Percentiles rank a stretch among this genome's conserved stretches.
These are phyloP conservation scores for Montipora capitata DNA, from an alignment of 92 coral and sea anemone species.

Conservation along the genomic window DNA sequence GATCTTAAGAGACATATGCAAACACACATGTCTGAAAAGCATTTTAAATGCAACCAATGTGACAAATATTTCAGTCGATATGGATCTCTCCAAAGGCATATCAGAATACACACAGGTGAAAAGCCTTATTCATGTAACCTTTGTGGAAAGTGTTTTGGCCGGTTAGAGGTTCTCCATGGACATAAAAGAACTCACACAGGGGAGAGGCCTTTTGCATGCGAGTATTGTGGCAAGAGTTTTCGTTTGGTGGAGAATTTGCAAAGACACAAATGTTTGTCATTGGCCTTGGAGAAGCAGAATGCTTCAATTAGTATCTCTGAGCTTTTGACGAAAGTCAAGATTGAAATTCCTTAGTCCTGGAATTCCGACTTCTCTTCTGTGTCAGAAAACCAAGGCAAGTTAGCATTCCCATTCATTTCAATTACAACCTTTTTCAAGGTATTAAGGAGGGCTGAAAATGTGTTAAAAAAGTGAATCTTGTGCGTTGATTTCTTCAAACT, in stretches of 20 bases:
- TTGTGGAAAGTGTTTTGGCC: neutral
- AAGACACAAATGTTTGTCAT: too few species aligned
- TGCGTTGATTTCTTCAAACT: too few species aligned
- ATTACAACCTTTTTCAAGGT: too few species aligned
- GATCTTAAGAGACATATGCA: neutral
- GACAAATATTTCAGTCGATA: neutral
- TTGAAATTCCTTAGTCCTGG: too few species aligned
- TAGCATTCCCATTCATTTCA: too few species aligned
- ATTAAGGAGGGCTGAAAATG: too few species aligned
- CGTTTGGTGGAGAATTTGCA: neutral
- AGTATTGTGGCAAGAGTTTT: neutral
- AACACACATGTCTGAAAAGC: neutral
- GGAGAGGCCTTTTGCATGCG: neutral
- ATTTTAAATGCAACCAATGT: neutral
- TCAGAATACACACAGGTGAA: conserved; percentile 8
- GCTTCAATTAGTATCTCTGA: too few species aligned
- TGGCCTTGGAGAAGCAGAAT: too few species aligned
- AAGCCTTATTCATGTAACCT: neutral
- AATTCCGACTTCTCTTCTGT: too few species aligned
- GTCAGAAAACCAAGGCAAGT: too few species aligned
- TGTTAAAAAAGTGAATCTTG: too few species aligned
- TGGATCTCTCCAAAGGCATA: neutral
- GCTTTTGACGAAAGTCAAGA: too few species aligned
- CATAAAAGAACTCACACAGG: conserved; percentile 13
- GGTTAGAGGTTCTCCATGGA: neutral